A percentile compares a stretch with the other conserved stretches of the same genome.
Conservation (phyloP, 2,113 vertebrate genomes). For the Pelodiscus sinensis region DNA sequence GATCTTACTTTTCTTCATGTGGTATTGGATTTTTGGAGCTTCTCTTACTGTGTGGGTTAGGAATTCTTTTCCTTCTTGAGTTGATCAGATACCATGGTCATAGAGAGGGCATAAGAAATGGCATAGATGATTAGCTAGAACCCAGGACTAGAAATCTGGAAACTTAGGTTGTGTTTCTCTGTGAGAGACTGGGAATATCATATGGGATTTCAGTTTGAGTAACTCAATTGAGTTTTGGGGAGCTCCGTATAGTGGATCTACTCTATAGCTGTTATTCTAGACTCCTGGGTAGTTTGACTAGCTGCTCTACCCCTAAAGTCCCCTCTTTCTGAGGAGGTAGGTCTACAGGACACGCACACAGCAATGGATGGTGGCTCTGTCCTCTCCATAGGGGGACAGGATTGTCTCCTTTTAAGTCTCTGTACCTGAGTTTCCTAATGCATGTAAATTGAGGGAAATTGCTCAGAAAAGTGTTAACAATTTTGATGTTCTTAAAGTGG, state of each 20-base stretch:
- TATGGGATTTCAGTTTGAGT: background rate
- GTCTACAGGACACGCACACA: background rate
- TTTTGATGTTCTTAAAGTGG: background rate
- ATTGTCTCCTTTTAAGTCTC: background rate
- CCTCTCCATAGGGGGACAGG: fast-evolving
- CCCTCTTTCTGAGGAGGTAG: fast-evolving
- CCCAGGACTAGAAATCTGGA: background rate
- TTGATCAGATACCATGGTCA: background rate
- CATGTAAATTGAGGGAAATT: fast-evolving
- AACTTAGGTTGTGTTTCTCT: background rate
- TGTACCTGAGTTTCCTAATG: background rate
- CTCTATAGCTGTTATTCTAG: fast-evolving
- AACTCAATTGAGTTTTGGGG: background rate
- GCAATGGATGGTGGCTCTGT: background rate
- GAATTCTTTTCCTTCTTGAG: background rate
- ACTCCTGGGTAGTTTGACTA: background rate
- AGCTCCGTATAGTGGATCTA: background rate
- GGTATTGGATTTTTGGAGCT: conserved; percentile 1
- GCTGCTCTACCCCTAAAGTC: background rate
- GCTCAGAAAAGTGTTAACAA: background rate
- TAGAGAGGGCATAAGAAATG: background rate
- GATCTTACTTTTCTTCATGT: conserved; percentile 37
- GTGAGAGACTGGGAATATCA: background rate
- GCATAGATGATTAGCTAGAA: background rate
- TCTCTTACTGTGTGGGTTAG: fast-evolving